phyloP scores from a whole-genome alignment of 2,888 invertebrate genomes.

The Drosophila parthenogenetica region DNA sequence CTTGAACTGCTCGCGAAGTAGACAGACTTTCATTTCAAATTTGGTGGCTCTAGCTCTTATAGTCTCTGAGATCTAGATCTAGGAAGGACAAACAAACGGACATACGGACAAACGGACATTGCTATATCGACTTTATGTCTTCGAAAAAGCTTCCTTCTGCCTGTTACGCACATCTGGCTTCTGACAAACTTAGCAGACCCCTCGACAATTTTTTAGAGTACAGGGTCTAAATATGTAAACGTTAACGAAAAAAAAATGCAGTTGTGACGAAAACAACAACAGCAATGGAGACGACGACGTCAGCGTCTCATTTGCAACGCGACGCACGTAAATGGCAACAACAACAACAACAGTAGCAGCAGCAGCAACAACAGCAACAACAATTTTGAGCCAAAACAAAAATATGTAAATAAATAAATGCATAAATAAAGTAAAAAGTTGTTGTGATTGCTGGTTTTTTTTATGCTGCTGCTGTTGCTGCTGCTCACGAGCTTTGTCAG shows the following conservation, averaged over 20 bases:
- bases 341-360: constrained; percentile 34
- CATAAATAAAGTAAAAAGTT: constrained; percentile 52
- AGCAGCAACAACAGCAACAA: constrained; percentile 33
- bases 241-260: constrained; percentile 49
- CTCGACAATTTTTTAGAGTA: no score
- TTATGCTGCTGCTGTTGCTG: constrained; percentile 11
- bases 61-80: no score
- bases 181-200: no score
- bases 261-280: constrained; percentile 21
- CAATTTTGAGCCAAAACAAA: constrained; percentile 38
- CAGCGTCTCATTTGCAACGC: constrained; percentile 61
- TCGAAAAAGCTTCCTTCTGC: no score
- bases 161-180: no score
- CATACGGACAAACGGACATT: no score
- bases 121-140: no score
- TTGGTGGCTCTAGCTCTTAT: no score
- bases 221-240: constrained; percentile 39
- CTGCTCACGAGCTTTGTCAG: constrained; percentile 48
- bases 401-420: constrained; percentile 68
- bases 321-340: constrained; percentile 54
- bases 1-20: no score
- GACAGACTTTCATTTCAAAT: no score
- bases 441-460: neutral
- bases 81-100: no score
- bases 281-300: constrained; percentile 19